Percentiles rank a stretch among this genome's conserved stretches.
These are phyloP conservation scores for Mionectes olivaceus DNA, from an alignment of 2,797 vertebrate genomes.

Conservation along the genomic window DNA sequence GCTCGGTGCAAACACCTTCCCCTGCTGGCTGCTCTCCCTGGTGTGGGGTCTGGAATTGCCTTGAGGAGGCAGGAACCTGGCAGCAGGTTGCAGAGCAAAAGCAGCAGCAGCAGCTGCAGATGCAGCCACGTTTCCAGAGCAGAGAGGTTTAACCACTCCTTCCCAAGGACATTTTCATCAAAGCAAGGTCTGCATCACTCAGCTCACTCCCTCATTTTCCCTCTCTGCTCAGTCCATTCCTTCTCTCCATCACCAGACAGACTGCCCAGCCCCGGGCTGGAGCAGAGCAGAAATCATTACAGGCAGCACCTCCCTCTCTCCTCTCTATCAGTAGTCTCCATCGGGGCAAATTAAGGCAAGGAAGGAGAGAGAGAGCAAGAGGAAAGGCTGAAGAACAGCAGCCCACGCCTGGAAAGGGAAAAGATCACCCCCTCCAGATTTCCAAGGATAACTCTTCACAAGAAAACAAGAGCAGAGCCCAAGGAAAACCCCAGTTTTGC, in stretches of 20 bases:
- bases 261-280: background rate
- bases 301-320: background rate
- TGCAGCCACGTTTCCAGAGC: background rate
- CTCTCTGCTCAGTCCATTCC: background rate
- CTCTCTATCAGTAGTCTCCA: slow-evolving; percentile 7
- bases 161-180: background rate
- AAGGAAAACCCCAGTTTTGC: background rate
- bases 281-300: slow-evolving; percentile 38
- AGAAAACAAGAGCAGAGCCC: background rate
- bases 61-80: background rate
- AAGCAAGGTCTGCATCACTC: slow-evolving; percentile 1
- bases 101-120: slow-evolving; percentile 3
- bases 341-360: slow-evolving; percentile 6
- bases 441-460: background rate
- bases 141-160: background rate
- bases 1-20: background rate
- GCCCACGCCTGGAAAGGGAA: background rate
- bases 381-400: background rate
- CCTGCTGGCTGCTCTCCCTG: background rate
- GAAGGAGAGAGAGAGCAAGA: background rate
- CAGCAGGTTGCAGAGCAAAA: background rate
- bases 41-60: background rate
- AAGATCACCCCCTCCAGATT: background rate
- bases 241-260: background rate
- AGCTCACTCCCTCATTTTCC: background rate